A percentile compares a stretch with the other conserved stretches of the same genome.
phyloP scores from a whole-genome alignment of 2,888 invertebrate species.

The Volucella inanis region DNA sequence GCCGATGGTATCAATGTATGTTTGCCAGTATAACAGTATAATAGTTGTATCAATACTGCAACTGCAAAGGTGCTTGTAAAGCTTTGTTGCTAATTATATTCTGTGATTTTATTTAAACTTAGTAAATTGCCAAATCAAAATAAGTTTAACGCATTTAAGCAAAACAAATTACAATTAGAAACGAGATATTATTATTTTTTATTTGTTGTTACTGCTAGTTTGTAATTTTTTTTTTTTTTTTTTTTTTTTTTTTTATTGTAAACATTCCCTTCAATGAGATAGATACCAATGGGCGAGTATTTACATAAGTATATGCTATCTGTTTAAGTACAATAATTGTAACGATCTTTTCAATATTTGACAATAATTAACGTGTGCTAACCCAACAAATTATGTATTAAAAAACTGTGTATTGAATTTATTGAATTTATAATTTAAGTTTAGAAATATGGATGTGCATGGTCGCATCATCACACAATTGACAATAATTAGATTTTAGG shows the following conservation, averaged over 20 bases:
- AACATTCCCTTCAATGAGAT: conserved; percentile 5
- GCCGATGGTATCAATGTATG: neutral
- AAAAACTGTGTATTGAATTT: neutral
- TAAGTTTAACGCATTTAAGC: conserved; percentile 42
- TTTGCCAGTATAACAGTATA: neutral
- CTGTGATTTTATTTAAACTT: conserved; percentile 66
- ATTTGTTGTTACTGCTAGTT: neutral
- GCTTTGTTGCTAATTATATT: conserved; percentile 60
- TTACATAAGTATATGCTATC: conserved; percentile 11
- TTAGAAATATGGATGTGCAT: conserved; percentile 3
- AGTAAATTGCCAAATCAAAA: conserved; percentile 47
- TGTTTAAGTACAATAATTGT: conserved; percentile 53
- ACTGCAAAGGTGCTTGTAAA: conserved; percentile 28
- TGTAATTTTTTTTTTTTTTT: conserved; percentile 5
- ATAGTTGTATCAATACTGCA: conserved; percentile 1
- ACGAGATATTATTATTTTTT: conserved; percentile 6
- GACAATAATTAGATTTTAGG: conserved; percentile 52
- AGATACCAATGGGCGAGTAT: too few relatives aligned
- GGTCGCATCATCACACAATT: neutral
- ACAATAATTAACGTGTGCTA: conserved; percentile 50
- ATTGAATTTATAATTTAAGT: conserved; percentile 17
- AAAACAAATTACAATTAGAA: neutral
- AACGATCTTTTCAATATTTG: conserved; percentile 34
- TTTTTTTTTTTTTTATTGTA: neutral
- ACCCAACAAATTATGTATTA: conserved; percentile 1